Conservation (phyloP, 2,113 vertebrate species). For the Ammodytes dubius region DNA sequence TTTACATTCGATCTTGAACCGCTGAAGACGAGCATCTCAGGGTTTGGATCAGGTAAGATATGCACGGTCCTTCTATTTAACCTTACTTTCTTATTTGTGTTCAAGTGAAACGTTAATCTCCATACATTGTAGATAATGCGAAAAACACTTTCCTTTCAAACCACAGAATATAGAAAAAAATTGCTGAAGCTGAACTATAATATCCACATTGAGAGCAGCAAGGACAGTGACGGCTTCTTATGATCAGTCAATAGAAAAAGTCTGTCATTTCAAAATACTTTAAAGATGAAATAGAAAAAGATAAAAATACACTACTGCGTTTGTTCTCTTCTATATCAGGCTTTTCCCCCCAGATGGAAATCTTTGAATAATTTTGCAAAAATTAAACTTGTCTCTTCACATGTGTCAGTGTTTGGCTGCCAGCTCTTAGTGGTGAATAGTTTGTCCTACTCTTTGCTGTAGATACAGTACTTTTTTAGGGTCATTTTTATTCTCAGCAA, state of each 20-base stretch:
- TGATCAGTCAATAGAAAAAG: not conserved
- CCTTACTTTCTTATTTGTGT: not conserved
- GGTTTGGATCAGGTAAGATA: constrained; percentile 92
- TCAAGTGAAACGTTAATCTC: not conserved
- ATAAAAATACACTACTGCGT: not conserved
- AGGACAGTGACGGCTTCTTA: not conserved
- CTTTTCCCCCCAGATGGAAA: too few species aligned
- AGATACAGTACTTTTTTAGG: not conserved
- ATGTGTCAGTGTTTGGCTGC: not conserved
- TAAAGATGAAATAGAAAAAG: not conserved
- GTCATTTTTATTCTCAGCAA: not conserved
- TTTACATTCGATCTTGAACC: constrained; percentile 92
- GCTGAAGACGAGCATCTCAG: constrained; percentile 88
- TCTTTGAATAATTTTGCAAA: too few species aligned
- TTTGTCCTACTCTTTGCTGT: not conserved
- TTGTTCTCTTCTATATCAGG: too few species aligned
- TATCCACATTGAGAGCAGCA: too few species aligned
- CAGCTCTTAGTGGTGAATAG: not conserved
- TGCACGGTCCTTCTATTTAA: not conserved
- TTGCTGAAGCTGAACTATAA: too few species aligned
- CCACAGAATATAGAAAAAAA: not conserved
- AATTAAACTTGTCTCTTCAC: too few species aligned
- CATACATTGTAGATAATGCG: not conserved
- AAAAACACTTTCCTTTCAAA: not conserved
- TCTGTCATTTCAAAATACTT: not conserved